Percentiles rank a stretch among this genome's conserved stretches.
These are phyloP conservation scores for Drosophila atroscutellata DNA, from an alignment of 2,888 invertebrate species.

Conservation along the genomic window DNA sequence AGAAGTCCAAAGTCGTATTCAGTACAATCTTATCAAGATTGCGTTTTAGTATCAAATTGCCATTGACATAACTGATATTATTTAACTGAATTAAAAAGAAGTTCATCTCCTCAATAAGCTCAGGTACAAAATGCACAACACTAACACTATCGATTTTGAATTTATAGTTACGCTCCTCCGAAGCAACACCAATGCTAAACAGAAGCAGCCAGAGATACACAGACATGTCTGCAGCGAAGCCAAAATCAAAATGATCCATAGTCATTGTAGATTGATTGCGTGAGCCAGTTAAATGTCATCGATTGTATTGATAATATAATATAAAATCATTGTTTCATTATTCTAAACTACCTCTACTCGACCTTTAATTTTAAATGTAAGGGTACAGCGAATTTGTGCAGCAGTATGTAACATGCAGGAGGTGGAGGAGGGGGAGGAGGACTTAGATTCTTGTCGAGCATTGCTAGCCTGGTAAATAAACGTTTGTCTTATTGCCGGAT, in stretches of 20 bases:
- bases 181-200: neutral
- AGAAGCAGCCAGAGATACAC: conserved; percentile 7
- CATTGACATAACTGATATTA: conserved; percentile 32
- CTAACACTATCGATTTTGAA: conserved; percentile 14
- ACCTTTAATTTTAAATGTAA: neutral
- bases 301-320: neutral
- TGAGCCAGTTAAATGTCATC: neutral
- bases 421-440: too few species aligned
- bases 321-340: conserved; percentile 4
- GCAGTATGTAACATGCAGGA: neutral
- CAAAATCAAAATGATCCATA: neutral
- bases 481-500: neutral
- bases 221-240: conserved; percentile 19
- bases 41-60: conserved; percentile 3
- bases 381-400: neutral
- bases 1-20: conserved; percentile 36
- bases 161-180: conserved; percentile 15
- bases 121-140: conserved; percentile 14
- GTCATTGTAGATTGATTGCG: neutral
- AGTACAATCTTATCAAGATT: conserved; percentile 9
- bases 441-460: neutral
- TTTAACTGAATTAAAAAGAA: neutral
- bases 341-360: neutral
- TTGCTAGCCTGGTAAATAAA: neutral
- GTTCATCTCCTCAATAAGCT: conserved; percentile 14